These are phyloP conservation scores for Cerceris ruficornis DNA, from an alignment of 2,888 invertebrate genomes.

Conservation along the genomic window DNA sequence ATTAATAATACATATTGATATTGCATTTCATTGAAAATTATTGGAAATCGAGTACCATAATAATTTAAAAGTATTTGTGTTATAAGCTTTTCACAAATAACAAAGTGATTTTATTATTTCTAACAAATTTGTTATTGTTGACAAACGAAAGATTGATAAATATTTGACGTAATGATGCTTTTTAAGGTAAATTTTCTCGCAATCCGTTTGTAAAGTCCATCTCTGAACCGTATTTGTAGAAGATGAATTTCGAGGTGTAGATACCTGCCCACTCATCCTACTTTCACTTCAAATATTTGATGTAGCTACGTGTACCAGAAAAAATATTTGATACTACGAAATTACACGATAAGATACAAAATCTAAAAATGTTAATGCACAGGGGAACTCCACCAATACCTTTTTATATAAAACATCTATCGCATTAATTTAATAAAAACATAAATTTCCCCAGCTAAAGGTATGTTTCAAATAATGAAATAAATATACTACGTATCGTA, in stretches of 20 bases:
- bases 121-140: too few relatives aligned
- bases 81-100: not conserved
- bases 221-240: not conserved
- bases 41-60: too few relatives aligned
- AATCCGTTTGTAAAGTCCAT: not conserved
- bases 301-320: slow-evolving; percentile 1
- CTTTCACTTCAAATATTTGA: slow-evolving; percentile 51
- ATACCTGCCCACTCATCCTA: slow-evolving; percentile 22
- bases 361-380: not conserved
- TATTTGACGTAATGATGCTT: not conserved
- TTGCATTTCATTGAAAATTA: too few relatives aligned
- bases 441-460: too few relatives aligned
- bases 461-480: too few relatives aligned
- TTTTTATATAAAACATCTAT: not conserved
- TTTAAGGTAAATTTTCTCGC: not conserved
- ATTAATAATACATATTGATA: too few relatives aligned
- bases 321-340: not conserved
- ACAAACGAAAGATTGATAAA: not conserved
- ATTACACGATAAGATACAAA: slow-evolving; percentile 1
- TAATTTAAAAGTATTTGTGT: too few relatives aligned
- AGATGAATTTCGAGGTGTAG: slow-evolving; percentile 4
- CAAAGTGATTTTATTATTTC: too few relatives aligned
- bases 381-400: not conserved
- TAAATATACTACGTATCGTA: too few relatives aligned
- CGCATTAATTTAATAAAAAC: too few relatives aligned